These are phyloP conservation scores for Smutsia temminckii DNA, from an alignment of 2,797 vertebrate genomes.

Conservation along the genomic window DNA sequence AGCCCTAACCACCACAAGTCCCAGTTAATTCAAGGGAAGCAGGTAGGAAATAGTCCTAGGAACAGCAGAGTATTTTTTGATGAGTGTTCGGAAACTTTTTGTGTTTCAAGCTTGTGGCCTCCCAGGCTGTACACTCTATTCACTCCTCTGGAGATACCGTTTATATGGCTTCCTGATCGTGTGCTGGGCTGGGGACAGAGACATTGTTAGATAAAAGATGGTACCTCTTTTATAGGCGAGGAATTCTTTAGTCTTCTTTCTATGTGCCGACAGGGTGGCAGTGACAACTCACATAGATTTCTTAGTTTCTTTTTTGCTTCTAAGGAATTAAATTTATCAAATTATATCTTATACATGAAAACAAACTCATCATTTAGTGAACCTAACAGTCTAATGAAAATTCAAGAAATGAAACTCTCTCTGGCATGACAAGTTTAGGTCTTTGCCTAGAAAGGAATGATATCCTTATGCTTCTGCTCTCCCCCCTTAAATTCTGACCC, in stretches of 20 bases:
- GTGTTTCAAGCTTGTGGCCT: neutral
- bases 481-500: neutral
- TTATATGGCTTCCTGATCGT: neutral
- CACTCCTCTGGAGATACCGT: neutral
- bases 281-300: neutral
- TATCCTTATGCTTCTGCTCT: neutral
- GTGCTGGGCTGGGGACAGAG: neutral
- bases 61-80: neutral
- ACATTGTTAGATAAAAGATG: neutral
- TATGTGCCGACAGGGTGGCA: neutral
- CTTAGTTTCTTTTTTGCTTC: neutral
- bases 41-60: neutral
- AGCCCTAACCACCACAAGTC: neutral
- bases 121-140: neutral
- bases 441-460: neutral
- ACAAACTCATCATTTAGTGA: neutral
- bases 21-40: neutral
- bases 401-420: slow-evolving; percentile 30
- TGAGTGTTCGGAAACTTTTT: neutral
- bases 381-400: neutral
- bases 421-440: neutral
- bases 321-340: neutral
- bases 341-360: neutral
- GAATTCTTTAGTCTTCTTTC: neutral
- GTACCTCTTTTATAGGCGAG: neutral